Evolutionary conservation across 2,888 invertebrate species (phyloP), one percentile per base, ranked within the genome.

Genomic region (Drosophila diplacantha): DNA sequence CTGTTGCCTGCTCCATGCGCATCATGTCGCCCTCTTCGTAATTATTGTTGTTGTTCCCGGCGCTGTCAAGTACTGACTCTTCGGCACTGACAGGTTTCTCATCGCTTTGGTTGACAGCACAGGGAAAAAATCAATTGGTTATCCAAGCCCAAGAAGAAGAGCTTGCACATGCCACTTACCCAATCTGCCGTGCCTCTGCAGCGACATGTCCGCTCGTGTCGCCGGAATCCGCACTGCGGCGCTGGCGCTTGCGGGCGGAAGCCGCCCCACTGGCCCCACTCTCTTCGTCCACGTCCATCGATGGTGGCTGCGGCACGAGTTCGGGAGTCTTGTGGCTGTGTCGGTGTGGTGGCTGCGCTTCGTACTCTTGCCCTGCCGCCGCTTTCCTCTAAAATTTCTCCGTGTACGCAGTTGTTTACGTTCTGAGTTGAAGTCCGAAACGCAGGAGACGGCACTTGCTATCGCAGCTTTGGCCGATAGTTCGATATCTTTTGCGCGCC

Each of bases 371-470:
- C 4, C 6, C 24, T 50, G 51, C 20, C 29, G 20, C 16, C 38
- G 41, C n/a, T 56, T 44, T 34, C 34, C 20, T 22, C 11, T 4
- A 12, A 31, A 32, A n/a, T 72, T 57, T 20, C 18, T 34, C 35
- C 50, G 65, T 64, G 53, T 68, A 71, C 69, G 77, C 69, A 69
- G 66, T 74, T 76, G 76, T 76, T 76, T 76, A 76, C 81, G 69
- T 51, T 75, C 74, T 53, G 20, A 49, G 18, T 35, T 32, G 32
- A 59, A 52, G 24, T 55, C 53, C 53, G 12, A 52, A 26, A 11
- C 14, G 38, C 43, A 67, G 64, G 71, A 20, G 70, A 65, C 60
- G 60, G 59, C 47, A 68, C 55, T 31, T 24, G 20, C 26, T 18
- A 22, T 29, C 14, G 46, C 35, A n/a, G 22, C 18, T 26, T 24